These are phyloP conservation scores for Thereva unica DNA, from an alignment of 2,888 invertebrate genomes.

Conservation along the genomic window DNA sequence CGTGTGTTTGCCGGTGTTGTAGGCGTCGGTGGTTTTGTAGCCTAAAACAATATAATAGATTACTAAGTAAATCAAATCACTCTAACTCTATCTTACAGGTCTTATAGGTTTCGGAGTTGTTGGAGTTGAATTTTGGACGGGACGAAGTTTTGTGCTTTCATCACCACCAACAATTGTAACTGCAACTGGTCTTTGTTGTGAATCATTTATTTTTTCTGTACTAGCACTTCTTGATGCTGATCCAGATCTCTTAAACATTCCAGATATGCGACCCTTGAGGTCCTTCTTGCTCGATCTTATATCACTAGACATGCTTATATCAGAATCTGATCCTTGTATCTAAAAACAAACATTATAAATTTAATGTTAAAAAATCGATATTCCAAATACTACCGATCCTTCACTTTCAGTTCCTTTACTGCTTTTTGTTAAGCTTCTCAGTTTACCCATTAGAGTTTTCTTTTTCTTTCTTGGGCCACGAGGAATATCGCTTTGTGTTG, in stretches of 20 bases:
- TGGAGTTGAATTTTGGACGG: conserved; percentile 9
- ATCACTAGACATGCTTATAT: conserved; percentile 68
- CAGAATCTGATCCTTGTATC: conserved; percentile 72
- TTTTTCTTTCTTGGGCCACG: conserved; percentile 72
- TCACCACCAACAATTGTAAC: conserved; percentile 55
- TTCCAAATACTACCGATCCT: conserved; percentile 51
- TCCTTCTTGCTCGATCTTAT: conserved; percentile 70
- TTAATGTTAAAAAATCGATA: conserved; percentile 3
- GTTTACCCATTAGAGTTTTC: conserved; percentile 80
- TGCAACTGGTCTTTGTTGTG: conserved; percentile 62
- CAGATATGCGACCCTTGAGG: conserved; percentile 77
- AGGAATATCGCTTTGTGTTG: conserved; percentile 81
- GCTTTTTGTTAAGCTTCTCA: conserved; percentile 83
- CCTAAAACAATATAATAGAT: conserved; percentile 44
- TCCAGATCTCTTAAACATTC: conserved; percentile 75
- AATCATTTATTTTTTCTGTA: conserved; percentile 51
- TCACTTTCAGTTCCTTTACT: conserved; percentile 60
- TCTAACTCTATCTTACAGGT: conserved; percentile 45
- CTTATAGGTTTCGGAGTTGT: conserved; percentile 53
- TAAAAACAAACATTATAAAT: conserved; percentile 38
- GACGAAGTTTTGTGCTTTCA: conserved; percentile 48
- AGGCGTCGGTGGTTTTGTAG: conserved; percentile 54
- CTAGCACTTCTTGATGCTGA: conserved; percentile 72
- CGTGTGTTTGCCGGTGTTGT: conserved; percentile 55
- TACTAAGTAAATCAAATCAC: neutral